These are phyloP conservation scores for Amphipyra berbera DNA, from an alignment of 2,888 invertebrate genomes.

Conservation along the genomic window DNA sequence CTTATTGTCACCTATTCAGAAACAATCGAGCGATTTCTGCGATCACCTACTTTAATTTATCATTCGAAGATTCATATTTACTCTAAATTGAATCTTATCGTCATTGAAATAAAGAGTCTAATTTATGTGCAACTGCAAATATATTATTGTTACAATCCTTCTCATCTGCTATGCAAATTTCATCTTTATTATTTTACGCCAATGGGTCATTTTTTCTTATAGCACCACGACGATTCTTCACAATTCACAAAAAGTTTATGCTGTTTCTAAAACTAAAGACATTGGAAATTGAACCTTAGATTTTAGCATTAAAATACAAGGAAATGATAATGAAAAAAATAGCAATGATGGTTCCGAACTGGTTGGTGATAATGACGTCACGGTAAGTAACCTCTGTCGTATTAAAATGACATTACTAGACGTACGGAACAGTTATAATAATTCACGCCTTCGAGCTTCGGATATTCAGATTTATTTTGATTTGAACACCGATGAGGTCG, in stretches of 20 bases:
- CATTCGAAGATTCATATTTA: not conserved
- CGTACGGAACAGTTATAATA: slow-evolving; percentile 80
- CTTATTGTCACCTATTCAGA: slow-evolving; percentile 86
- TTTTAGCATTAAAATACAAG: slow-evolving; percentile 28
- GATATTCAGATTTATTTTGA: slow-evolving; percentile 69
- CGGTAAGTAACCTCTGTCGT: slow-evolving; percentile 76
- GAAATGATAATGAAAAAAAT: slow-evolving; percentile 16
- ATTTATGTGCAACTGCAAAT: slow-evolving; percentile 22
- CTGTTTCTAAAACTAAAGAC: slow-evolving; percentile 1
- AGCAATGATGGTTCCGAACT: slow-evolving; percentile 47
- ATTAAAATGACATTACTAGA: slow-evolving; percentile 88
- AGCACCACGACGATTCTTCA: slow-evolving; percentile 60
- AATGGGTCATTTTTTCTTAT: slow-evolving; percentile 71
- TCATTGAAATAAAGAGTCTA: slow-evolving; percentile 30
- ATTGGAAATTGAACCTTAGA: slow-evolving; percentile 57
- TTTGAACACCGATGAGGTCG: slow-evolving; percentile 55
- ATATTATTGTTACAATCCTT: slow-evolving; percentile 30
- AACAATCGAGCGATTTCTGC: slow-evolving; percentile 83
- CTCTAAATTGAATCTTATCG: slow-evolving; percentile 49
- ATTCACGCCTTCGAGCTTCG: slow-evolving; percentile 78
- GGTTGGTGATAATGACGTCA: slow-evolving; percentile 85
- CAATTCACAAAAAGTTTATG: slow-evolving; percentile 33
- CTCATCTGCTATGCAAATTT: slow-evolving; percentile 61
- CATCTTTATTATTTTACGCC: slow-evolving; percentile 66
- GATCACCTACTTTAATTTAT: slow-evolving; percentile 60